These are phyloP conservation scores for Centropus unirufus DNA, from an alignment of 2,113 vertebrate species.

Conservation along the genomic window DNA sequence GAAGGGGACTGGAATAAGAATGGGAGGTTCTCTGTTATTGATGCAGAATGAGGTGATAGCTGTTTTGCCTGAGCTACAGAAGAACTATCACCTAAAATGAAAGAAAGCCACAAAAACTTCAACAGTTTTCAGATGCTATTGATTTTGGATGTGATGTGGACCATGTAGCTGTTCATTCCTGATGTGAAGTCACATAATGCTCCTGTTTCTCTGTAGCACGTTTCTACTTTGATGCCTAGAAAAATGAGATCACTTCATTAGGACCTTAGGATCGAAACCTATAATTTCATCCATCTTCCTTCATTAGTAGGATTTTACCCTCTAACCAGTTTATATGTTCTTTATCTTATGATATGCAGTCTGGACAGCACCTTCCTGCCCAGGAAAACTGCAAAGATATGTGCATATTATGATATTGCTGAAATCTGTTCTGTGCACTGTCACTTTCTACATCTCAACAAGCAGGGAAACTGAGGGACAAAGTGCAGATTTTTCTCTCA, in stretches of 20 bases:
- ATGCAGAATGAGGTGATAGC: background rate
- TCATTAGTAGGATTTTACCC: background rate
- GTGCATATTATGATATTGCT: background rate
- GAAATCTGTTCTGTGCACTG: background rate
- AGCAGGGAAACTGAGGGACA: background rate
- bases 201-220: background rate
- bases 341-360: background rate
- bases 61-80: background rate
- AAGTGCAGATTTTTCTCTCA: background rate
- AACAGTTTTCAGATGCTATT: background rate
- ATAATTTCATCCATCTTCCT: background rate
- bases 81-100: background rate
- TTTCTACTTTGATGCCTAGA: background rate
- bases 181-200: background rate
- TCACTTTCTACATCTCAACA: background rate
- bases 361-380: background rate
- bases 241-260: background rate
- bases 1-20: background rate
- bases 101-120: background rate
- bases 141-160: background rate
- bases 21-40: background rate
- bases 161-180: background rate
- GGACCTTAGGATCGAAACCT: background rate
- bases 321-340: background rate
- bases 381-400: background rate